Conservation (phyloP, 1,140 invertebrate species). For the Aplysia californica region DNA sequence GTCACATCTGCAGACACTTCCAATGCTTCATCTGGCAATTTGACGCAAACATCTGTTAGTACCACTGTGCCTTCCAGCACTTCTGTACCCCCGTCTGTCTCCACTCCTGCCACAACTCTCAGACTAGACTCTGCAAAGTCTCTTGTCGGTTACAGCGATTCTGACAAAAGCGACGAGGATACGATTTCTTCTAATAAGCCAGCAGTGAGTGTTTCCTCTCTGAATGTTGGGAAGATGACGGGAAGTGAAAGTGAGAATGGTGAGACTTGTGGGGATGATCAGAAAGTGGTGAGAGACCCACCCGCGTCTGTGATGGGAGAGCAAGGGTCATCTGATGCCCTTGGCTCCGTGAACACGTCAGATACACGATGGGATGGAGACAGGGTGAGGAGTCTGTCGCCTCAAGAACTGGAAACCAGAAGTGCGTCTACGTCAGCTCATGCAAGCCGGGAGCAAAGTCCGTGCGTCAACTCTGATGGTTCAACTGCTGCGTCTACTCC, state of each 20-base stretch:
- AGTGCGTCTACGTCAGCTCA: background rate
- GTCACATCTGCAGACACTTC: too few relatives aligned
- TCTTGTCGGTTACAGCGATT: background rate
- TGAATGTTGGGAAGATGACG: background rate
- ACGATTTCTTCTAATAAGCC: background rate
- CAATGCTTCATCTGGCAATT: too few relatives aligned
- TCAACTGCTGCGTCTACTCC: too few relatives aligned
- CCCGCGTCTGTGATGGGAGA: background rate
- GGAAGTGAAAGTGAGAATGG: background rate
- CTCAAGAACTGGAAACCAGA: background rate
- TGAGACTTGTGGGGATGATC: background rate
- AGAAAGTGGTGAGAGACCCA: background rate
- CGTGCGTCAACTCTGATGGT: too few relatives aligned
- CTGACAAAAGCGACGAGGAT: background rate
- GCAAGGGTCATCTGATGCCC: background rate
- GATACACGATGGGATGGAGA: too few relatives aligned
- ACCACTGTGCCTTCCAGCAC: too few relatives aligned
- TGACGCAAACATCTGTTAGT: too few relatives aligned
- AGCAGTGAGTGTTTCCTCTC: background rate
- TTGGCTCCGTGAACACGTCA: background rate
- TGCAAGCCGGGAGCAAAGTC: conserved; percentile 18
- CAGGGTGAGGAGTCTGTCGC: too few relatives aligned
- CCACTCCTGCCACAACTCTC: too few relatives aligned
- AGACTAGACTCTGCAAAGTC: too few relatives aligned
- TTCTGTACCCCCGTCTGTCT: too few relatives aligned